A percentile compares a stretch with the other conserved stretches of the same genome.
phyloP scores from a whole-genome alignment of 2,888 invertebrate species.

The Macropis europaea region DNA sequence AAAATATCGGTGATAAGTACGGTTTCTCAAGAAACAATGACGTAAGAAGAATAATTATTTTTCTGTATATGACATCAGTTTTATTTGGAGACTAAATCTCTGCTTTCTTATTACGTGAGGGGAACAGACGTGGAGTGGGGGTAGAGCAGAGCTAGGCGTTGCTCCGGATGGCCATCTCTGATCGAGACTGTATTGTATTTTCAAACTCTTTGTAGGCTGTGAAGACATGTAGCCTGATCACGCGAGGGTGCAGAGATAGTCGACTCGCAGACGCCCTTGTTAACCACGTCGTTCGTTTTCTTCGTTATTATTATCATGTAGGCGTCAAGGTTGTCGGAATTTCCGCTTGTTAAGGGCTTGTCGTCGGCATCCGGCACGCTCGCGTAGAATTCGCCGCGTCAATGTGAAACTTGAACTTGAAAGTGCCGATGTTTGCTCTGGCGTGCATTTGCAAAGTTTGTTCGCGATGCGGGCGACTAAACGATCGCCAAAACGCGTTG shows the following conservation, averaged over 20 bases:
- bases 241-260: background rate
- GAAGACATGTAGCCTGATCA: background rate
- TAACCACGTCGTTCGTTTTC: constrained; percentile 36
- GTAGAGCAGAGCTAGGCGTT: too few relatives aligned
- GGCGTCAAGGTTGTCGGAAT: constrained; percentile 55
- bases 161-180: too few relatives aligned
- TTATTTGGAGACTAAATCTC: too few relatives aligned
- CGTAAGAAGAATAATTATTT: too few relatives aligned
- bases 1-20: too few relatives aligned
- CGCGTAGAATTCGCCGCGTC: constrained; percentile 41
- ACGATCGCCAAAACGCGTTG: background rate
- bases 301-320: constrained; percentile 39
- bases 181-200: too few relatives aligned
- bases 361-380: constrained; percentile 49
- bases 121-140: too few relatives aligned
- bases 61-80: too few relatives aligned
- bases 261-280: constrained; percentile 31
- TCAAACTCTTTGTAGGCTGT: too few relatives aligned
- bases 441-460: constrained; percentile 3
- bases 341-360: constrained; percentile 61
- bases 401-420: constrained; percentile 58
- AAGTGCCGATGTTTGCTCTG: constrained; percentile 21
- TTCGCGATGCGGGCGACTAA: constrained; percentile 1
- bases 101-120: too few relatives aligned
- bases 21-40: too few relatives aligned